Evolutionary conservation across 2,113 vertebrate genomes (phyloP).

Genomic region (Psilopogon haemacephalus): DNA sequence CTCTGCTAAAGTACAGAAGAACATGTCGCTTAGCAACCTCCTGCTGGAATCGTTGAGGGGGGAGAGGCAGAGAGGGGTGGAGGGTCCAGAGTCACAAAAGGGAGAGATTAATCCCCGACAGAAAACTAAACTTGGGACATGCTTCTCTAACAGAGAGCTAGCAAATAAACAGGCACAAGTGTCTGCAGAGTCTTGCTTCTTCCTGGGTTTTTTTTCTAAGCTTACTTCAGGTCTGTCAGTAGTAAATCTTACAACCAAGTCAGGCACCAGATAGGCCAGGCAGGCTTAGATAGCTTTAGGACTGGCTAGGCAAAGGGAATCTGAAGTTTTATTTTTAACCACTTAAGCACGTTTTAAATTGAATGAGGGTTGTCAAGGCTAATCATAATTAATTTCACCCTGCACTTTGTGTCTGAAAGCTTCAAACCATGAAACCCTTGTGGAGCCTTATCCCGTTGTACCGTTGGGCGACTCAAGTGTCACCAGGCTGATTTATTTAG

Average conservation of each 20-base stretch:
- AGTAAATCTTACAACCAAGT: neutral
- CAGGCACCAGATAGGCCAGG: neutral
- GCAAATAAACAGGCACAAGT: neutral
- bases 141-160: slow-evolving; percentile 26
- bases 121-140: slow-evolving; percentile 43
- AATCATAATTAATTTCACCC: neutral
- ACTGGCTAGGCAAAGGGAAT: neutral
- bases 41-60: neutral
- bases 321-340: slow-evolving; percentile 34
- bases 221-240: neutral
- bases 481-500: neutral
- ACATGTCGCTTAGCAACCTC: slow-evolving; percentile 75
- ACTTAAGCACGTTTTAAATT: slow-evolving; percentile 26
- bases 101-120: slow-evolving; percentile 18
- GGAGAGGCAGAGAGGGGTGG: neutral
- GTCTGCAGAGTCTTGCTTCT: neutral
- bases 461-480: neutral
- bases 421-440: neutral
- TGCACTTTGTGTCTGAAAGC: neutral
- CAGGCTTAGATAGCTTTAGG: neutral
- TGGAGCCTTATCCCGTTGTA: neutral
- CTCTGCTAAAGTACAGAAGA: slow-evolving; percentile 57
- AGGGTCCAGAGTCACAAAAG: slow-evolving; percentile 65
- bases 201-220: neutral
- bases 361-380: neutral